Conservation (phyloP, 1,140 invertebrate species). For the Thaumatotibia leucotreta region DNA sequence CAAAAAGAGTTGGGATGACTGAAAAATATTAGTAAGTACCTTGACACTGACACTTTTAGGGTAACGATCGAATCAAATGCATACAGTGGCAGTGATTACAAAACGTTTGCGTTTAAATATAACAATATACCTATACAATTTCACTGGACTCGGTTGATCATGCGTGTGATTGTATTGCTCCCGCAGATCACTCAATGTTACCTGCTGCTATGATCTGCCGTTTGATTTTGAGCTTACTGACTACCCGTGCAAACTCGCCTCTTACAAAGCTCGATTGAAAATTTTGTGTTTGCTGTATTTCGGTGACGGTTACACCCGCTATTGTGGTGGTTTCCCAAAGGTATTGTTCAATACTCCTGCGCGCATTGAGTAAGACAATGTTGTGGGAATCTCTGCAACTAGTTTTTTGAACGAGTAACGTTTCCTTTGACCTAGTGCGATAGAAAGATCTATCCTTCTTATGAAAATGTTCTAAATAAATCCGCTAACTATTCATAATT, state of each 20-base stretch:
- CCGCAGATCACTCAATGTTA: not conserved
- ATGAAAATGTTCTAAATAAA: too few relatives aligned
- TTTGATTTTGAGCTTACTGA: not conserved
- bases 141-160: slow-evolving; percentile 48
- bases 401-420: not conserved
- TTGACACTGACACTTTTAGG: too few relatives aligned
- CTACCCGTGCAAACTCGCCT: not conserved
- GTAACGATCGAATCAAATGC: not conserved
- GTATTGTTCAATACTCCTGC: slow-evolving; percentile 18
- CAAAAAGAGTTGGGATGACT: too few relatives aligned
- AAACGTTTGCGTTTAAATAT: slow-evolving; percentile 3
- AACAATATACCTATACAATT: slow-evolving; percentile 45
- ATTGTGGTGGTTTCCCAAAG: slow-evolving; percentile 38
- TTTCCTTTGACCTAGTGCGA: not conserved
- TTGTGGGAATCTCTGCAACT: not conserved
- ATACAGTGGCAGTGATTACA: not conserved
- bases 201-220: not conserved
- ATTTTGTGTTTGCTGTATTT: slow-evolving; percentile 26
- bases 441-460: too few relatives aligned
- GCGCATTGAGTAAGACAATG: slow-evolving; percentile 24
- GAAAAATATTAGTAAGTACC: too few relatives aligned
- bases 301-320: slow-evolving; percentile 39
- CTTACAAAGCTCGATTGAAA: not conserved
- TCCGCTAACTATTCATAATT: too few relatives aligned
- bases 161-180: slow-evolving; percentile 38